Conservation (phyloP, 2,888 invertebrate genomes). For the Ctena decussata region DNA sequence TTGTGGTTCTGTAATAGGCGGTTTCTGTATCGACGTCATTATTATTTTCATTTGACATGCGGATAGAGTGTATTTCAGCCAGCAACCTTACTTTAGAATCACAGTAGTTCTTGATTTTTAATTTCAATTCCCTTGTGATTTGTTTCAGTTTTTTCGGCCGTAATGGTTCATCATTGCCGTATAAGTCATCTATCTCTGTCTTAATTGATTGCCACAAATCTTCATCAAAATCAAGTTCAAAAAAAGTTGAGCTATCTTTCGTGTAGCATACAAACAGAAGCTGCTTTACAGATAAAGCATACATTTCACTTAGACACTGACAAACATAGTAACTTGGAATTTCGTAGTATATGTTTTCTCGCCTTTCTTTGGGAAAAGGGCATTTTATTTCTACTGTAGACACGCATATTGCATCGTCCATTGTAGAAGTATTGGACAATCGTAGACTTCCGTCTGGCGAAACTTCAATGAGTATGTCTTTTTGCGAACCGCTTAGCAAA, state of each 20-base stretch:
- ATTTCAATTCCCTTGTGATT: neutral
- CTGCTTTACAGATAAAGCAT: constrained; percentile 6
- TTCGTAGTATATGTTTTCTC: constrained; percentile 19
- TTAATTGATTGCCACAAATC: neutral
- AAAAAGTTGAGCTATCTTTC: constrained; percentile 34
- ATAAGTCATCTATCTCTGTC: neutral
- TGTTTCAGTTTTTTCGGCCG: neutral
- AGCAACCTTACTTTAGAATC: constrained; percentile 16
- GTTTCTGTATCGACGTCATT: neutral
- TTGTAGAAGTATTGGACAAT: neutral
- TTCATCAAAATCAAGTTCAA: constrained; percentile 5
- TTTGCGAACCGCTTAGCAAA: constrained; percentile 7
- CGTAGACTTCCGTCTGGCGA: constrained; percentile 48
- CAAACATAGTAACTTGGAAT: constrained; percentile 36
- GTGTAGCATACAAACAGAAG: constrained; percentile 41
- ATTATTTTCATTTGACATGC: neutral
- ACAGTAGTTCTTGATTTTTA: neutral
- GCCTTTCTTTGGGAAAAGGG: constrained; percentile 31
- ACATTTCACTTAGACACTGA: constrained; percentile 44
- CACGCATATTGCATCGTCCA: neutral
- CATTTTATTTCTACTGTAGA: constrained; percentile 41
- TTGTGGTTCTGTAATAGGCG: neutral
- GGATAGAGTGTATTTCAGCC: constrained; percentile 25
- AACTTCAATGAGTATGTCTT: constrained; percentile 10
- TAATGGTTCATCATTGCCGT: neutral